Evolutionary conservation across 1,140 invertebrate genomes (phyloP), one percentile per base, ranked within the genome.

Genomic region (Drosophila virilis): DNA sequence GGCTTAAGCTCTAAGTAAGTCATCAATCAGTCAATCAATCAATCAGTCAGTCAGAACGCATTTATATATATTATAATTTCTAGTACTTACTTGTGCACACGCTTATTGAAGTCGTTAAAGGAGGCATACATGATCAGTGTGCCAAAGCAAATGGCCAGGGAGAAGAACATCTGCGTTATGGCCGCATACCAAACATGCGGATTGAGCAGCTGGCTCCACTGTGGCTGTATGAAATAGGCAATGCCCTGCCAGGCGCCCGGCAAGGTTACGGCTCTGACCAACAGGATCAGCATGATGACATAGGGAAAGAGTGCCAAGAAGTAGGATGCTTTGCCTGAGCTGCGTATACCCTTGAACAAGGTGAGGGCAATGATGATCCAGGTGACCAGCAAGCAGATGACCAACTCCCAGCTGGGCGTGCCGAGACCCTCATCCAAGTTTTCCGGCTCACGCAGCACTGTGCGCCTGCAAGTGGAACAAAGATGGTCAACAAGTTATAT

Each of bases 81-180:
- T 10, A 50, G 4, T 6, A 74, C 89, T 78, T 93, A 97, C 97
- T 96, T 96, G 93, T 96, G 95, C 32, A 97, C 94, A 81, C 96
- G 96, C 77, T 97, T 96, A 10, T 93, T 92, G 78, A 97, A 97
- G 46, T 95, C 94, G 80, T 97, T 98, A 91, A 96, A 97, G 13
- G 96, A 97, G 28, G 96, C 95, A 59, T 97, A 96, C 93, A 96
- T 97, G 13, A 97, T 94, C 33, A 97, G 93, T 1, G 95, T 95
- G 10, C 97, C 97, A 59, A 97, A 96, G 60, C 96, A 96, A 13
- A 97, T 96, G 6, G 95, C 96, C 12, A 97, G 92, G 0, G 96
- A 97, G 91, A 97, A 98, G 91, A 97, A 97, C 80, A 96, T 96
- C 83, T 98, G 97, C 0, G 96, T 96, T 0, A 97, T 96, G 22